Percentiles rank a stretch among this genome's conserved stretches.
These are phyloP conservation scores for Champsocephalus esox DNA, from an alignment of 2,797 vertebrate genomes.

Conservation along the genomic window DNA sequence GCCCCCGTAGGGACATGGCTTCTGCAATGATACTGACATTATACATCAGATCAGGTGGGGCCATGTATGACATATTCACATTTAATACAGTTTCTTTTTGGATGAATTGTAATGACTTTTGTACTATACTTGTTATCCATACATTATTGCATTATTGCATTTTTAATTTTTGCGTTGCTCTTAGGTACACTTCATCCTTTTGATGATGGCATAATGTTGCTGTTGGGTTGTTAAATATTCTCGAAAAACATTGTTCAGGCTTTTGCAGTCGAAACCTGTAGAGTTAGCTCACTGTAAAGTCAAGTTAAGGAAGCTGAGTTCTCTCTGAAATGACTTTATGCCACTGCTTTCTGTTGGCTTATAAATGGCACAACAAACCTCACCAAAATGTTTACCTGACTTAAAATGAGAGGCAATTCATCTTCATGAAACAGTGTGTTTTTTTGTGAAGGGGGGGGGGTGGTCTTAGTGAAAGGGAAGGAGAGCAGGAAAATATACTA, in stretches of 20 bases:
- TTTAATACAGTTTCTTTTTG: background rate
- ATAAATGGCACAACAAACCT: conserved; percentile 62
- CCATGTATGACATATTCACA: too few species aligned
- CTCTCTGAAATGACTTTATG: conserved; percentile 42
- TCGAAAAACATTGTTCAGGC: too few species aligned
- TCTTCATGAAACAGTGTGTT: conserved; percentile 55
- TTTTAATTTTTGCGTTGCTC: background rate
- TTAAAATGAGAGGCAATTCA: conserved; percentile 58
- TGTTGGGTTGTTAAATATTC: background rate
- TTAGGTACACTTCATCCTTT: background rate
- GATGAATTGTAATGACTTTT: conserved; percentile 2
- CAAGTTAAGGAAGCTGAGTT: conserved; percentile 24
- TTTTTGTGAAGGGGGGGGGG: conserved; percentile 3
- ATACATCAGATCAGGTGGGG: background rate
- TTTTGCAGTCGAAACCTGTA: conserved; percentile 5
- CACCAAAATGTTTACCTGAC: conserved; percentile 63
- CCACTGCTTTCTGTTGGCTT: conserved; percentile 42
- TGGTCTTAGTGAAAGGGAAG: conserved; percentile 15
- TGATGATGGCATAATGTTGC: background rate
- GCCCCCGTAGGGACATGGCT: background rate
- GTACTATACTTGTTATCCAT: background rate
- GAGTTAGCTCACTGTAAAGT: conserved; percentile 32
- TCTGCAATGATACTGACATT: background rate
- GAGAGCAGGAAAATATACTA: conserved; percentile 32
- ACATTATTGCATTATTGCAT: background rate